Base-by-base conservation (phyloP, 2,113 vertebrate genomes). In the Actenoides hombroni region DNA sequence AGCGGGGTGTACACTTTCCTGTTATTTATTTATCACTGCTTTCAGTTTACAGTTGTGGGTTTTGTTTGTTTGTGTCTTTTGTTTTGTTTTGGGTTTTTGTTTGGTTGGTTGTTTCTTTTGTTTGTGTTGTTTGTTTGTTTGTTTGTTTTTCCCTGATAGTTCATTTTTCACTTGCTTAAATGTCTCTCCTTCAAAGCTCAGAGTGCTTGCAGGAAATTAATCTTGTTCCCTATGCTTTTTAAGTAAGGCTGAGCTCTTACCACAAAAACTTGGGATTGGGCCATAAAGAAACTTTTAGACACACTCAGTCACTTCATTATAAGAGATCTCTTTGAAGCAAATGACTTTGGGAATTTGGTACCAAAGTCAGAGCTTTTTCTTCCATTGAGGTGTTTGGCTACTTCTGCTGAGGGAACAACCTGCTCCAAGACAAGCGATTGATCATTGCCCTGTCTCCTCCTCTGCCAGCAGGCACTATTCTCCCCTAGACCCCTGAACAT, bases 1-100 rank as follows among this genome's bases (percentile, higher is more conserved):
- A 96, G 89, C 18, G 65, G 35, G 64, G 92, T 94, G 60, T 96
- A 76, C 19, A 0, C 69, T 95, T 96, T 91, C 95, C 13, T 86
- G 86, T 97, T 96, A 96, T 48, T 97, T 97, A 96, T 96, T 97
- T 88, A 96, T 81, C 48, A 71, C 61, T 86, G 69, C 73, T 95
- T 97, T 93, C 68, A 86, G 92, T 95, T 90, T 86, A 75, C 18
- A 51, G 60, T 53, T 53, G 51, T 12, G 1, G 49, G 24, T 51
- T 42, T 42, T 42, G 14, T 42, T 42, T 2, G 19, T 48, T 48
- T 48, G 48, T 24, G 21, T 5, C 9, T 25, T 24, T 51, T 48
- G 48, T 18, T 48, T 48, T 48, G 49, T 24, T 51, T 51, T 51
- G 49, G 24, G 25, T 49, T 51, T 46, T 9, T 46, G 17, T 46